Conservation (phyloP, 2,888 invertebrate species). For the Cetonia aurata region DNA sequence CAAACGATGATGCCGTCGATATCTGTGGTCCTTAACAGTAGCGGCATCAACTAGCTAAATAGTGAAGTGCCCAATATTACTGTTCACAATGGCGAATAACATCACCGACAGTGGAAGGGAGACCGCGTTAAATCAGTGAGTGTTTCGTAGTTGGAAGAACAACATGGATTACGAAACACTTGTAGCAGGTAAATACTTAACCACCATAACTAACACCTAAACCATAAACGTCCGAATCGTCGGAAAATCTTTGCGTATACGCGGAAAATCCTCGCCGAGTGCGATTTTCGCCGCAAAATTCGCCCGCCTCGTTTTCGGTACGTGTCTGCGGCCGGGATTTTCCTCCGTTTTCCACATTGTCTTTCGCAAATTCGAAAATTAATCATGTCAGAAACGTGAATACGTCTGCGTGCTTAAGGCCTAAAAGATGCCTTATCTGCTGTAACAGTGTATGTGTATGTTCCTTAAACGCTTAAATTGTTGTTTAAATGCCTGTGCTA, state of each 20-base stretch:
- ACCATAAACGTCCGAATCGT: neutral
- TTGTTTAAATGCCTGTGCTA: constrained; percentile 58
- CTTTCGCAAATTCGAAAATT: neutral
- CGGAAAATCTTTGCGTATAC: neutral
- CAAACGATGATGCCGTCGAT: constrained; percentile 19
- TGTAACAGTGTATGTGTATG: constrained; percentile 29
- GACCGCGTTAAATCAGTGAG: constrained; percentile 57
- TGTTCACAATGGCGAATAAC: constrained; percentile 51
- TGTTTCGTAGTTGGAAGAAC: constrained; percentile 55
- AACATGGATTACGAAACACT: constrained; percentile 63
- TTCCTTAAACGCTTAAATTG: constrained; percentile 55
- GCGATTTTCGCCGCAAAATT: constrained; percentile 7
- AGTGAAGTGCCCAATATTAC: constrained; percentile 55
- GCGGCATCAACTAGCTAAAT: constrained; percentile 40
- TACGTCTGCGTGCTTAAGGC: constrained; percentile 18
- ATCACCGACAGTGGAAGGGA: constrained; percentile 52
- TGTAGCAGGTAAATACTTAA: constrained; percentile 63
- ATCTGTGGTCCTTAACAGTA: constrained; percentile 33
- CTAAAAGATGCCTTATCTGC: constrained; percentile 25
- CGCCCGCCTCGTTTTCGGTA: constrained; percentile 6
- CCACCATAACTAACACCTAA: constrained; percentile 10
- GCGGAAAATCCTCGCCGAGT: neutral
- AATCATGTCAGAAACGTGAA: constrained; percentile 12
- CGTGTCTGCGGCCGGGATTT: constrained; percentile 1
- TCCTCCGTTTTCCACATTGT: constrained; percentile 1